Conservation (phyloP, 2,113 vertebrate genomes). For the Rutilus rutilus region DNA sequence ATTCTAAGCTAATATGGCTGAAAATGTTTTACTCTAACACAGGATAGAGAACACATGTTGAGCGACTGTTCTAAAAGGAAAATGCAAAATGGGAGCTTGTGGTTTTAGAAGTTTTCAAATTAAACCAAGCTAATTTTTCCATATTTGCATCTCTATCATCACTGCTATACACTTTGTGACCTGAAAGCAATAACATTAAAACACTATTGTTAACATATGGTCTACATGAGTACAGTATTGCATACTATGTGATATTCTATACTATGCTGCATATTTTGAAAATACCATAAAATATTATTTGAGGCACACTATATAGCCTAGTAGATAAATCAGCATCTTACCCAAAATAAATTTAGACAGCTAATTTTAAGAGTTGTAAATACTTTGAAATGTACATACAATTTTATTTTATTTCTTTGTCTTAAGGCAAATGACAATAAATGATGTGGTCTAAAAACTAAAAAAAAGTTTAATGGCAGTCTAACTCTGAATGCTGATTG, state of each 20-base stretch:
- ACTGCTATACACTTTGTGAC: neutral
- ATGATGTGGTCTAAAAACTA: neutral
- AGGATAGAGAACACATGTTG: constrained; percentile 58
- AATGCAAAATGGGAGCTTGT: neutral
- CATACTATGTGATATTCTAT: neutral
- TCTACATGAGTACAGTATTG: neutral
- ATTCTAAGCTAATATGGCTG: constrained; percentile 53
- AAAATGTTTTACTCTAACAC: constrained; percentile 33
- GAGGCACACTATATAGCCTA: neutral
- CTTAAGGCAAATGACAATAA: neutral
- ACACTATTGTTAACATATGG: neutral
- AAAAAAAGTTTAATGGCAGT: constrained; percentile 31
- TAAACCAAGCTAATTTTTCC: neutral
- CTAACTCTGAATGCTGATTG: constrained; percentile 52
- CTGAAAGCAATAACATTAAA: neutral
- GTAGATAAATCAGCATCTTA: neutral
- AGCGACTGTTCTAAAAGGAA: neutral
- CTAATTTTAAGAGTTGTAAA: neutral
- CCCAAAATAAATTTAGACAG: neutral
- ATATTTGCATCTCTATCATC: neutral
- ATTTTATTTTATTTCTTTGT: neutral
- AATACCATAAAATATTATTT: no score
- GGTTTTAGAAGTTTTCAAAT: constrained; percentile 14
- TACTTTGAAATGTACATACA: neutral
- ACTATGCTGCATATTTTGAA: neutral